A percentile compares a stretch with the other conserved stretches of the same genome.
Conservation (phyloP, 2,113 vertebrate species). For the Brachyhypopomus gauderio region DNA sequence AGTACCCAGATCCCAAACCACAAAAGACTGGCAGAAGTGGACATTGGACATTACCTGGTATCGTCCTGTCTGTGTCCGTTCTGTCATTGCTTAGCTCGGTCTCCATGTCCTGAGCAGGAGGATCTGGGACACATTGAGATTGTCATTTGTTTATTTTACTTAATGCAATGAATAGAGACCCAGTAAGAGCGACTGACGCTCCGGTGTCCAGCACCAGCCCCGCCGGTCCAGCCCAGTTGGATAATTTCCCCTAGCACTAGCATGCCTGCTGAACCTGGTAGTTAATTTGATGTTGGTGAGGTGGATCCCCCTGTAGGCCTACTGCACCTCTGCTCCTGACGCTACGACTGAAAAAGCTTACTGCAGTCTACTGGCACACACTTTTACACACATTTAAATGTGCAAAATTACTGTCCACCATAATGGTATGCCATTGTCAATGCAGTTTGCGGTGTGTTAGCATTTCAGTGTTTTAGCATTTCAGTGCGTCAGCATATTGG, state of each 20-base stretch:
- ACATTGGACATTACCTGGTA: constrained; percentile 86
- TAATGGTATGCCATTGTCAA: no score
- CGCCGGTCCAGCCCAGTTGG: no score
- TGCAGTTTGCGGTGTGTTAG: no score
- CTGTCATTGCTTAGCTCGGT: constrained; percentile 89
- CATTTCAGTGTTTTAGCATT: no score
- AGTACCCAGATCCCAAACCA: constrained; percentile 57
- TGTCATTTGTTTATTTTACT: not conserved
- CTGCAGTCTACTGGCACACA: constrained; percentile 6
- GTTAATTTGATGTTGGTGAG: no score
- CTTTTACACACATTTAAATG: not conserved
- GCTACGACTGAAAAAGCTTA: constrained; percentile 20
- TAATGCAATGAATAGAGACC: not conserved
- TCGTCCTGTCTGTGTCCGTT: constrained; percentile 95
- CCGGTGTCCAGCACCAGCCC: not conserved
- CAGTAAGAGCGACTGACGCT: not conserved
- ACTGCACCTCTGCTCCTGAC: not conserved
- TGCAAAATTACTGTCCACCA: no score
- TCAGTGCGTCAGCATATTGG: no score
- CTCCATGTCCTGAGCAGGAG: constrained; percentile 93
- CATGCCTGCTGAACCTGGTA: not conserved
- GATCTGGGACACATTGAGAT: constrained; percentile 81
- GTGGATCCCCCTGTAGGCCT: no score
- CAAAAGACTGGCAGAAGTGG: constrained; percentile 60
- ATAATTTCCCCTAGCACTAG: no score